Conservation (phyloP, 2,113 vertebrate species). For the Anolis carolinensis region DNA sequence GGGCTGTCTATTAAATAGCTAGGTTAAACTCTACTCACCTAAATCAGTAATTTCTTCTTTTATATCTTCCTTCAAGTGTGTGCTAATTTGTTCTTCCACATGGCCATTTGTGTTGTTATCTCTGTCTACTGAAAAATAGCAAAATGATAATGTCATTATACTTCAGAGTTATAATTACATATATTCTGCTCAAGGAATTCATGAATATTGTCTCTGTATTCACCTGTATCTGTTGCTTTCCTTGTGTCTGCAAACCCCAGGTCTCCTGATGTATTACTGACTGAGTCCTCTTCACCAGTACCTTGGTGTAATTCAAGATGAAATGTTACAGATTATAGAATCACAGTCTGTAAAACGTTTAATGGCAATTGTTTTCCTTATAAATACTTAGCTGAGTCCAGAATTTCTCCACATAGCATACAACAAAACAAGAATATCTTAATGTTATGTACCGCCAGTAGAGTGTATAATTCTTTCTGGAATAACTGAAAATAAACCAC, state of each 20-base stretch:
- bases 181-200: conserved; percentile 12
- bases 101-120: conserved; percentile 19
- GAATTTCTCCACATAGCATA: neutral
- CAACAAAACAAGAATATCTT: neutral
- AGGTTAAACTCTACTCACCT: conserved; percentile 20
- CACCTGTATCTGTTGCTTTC: conserved; percentile 67
- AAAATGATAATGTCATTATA: neutral
- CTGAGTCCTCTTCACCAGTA: conserved; percentile 62
- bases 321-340: conserved; percentile 54
- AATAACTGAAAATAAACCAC: neutral
- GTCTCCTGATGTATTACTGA: conserved; percentile 64
- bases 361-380: no score
- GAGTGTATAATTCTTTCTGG: neutral
- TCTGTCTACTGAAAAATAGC: conserved; percentile 25
- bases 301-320: conserved; percentile 65
- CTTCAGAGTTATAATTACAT: neutral
- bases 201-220: conserved; percentile 31
- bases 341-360: accelerated
- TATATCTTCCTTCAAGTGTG: conserved; percentile 30
- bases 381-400: neutral
- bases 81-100: neutral
- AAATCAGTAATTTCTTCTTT: conserved; percentile 32
- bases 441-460: neutral
- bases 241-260: conserved; percentile 54
- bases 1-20: neutral